Percentiles rank a stretch among this genome's conserved stretches.
phyloP scores from a whole-genome alignment of 2,888 invertebrate genomes.

The Lypha dubia region DNA sequence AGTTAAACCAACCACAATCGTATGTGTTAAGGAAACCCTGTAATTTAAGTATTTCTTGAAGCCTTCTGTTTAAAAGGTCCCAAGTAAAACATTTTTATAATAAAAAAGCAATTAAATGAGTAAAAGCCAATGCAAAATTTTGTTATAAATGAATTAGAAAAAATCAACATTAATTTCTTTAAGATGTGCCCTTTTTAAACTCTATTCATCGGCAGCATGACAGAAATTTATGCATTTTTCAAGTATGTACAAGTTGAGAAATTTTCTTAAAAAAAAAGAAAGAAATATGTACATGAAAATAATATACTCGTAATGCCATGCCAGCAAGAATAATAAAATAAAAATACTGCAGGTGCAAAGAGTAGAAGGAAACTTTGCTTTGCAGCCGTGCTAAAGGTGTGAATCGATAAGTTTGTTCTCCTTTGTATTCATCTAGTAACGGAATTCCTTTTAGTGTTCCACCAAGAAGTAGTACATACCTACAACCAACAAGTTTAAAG shows the following conservation, averaged over 20 bases:
- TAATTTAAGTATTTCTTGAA: constrained; percentile 32
- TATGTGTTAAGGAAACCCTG: constrained; percentile 61
- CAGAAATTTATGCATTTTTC: constrained; percentile 60
- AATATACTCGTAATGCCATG: no score
- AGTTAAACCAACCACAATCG: constrained; percentile 71
- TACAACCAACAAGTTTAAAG: background rate
- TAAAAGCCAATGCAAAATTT: background rate
- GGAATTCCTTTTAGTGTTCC: constrained; percentile 63
- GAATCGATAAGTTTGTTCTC: constrained; percentile 67
- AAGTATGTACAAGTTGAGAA: constrained; percentile 37
- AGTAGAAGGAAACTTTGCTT: constrained; percentile 18
- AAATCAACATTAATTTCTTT: background rate
- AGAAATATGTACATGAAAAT: constrained; percentile 30
- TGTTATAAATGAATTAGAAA: background rate
- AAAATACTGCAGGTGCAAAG: constrained; percentile 45
- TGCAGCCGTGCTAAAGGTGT: constrained; percentile 59
- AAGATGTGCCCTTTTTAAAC: constrained; percentile 32
- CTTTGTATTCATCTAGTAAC: constrained; percentile 60
- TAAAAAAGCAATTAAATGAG: background rate
- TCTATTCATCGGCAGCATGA: background rate
- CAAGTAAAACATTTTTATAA: constrained; percentile 3
- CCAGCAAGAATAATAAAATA: constrained; percentile 21
- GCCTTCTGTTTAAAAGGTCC: background rate
- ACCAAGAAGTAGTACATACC: background rate
- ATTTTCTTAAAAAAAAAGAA: constrained; percentile 26